A percentile compares a stretch with the other conserved stretches of the same genome.
These are phyloP conservation scores for Aphelenchoides fujianensis DNA, from an alignment of 1,140 invertebrate species.

Conservation along the genomic window DNA sequence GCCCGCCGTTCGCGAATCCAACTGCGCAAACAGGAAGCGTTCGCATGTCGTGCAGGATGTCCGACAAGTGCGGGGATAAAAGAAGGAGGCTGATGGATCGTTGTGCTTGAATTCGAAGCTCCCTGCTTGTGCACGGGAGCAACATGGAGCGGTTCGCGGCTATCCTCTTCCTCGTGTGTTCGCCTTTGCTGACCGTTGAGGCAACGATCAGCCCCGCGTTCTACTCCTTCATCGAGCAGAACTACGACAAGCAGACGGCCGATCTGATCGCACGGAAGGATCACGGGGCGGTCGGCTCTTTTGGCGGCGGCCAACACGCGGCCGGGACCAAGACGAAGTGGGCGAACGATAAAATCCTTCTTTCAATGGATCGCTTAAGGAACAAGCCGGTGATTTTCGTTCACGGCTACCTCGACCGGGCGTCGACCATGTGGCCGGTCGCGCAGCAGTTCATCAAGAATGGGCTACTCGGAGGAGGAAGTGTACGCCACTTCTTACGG, in stretches of 20 bases:
- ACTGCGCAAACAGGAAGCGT: no score
- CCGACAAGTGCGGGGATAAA: no score
- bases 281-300: neutral
- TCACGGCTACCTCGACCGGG: neutral
- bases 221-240: neutral
- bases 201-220: neutral
- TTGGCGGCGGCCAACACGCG: neutral
- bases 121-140: no score
- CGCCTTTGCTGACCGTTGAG: no score
- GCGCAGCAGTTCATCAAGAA: neutral
- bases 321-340: neutral
- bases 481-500: constrained; percentile 15
- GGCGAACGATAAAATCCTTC: neutral
- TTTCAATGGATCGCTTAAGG: neutral
- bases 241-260: neutral
- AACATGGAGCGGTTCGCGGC: no score
- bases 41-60: no score
- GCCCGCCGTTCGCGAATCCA: no score
- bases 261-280: constrained; percentile 2
- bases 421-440: neutral
- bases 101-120: no score
- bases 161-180: no score
- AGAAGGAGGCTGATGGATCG: no score
- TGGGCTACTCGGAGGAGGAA: constrained; percentile 1
- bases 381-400: constrained; percentile 10